These are phyloP conservation scores for Dromas ardeola DNA, from an alignment of 2,113 vertebrate genomes.

Conservation along the genomic window DNA sequence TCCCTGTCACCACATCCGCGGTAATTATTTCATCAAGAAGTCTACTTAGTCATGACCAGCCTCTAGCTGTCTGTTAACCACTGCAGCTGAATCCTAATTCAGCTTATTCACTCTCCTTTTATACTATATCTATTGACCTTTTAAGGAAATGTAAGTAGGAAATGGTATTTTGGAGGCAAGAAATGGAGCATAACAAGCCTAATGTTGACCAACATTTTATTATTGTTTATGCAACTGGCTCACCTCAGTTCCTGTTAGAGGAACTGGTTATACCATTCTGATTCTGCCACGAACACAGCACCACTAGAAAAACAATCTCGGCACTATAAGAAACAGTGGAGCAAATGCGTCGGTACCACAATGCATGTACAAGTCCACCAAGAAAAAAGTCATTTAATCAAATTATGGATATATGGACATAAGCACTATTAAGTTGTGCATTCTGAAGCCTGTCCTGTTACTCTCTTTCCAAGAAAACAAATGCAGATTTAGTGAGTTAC, in stretches of 20 bases:
- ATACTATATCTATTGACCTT: neutral
- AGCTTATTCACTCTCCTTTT: neutral
- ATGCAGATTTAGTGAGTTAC: neutral
- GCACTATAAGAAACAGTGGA: neutral
- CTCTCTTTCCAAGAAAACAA: neutral
- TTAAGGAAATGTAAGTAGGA: neutral
- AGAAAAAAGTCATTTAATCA: neutral
- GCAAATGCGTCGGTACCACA: neutral
- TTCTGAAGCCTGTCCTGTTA: neutral
- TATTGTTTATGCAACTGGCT: neutral
- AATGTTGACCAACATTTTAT: neutral
- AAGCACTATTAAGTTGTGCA: neutral
- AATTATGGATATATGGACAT: neutral
- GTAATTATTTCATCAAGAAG: neutral
- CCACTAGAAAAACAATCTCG: neutral
- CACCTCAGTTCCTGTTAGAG: neutral
- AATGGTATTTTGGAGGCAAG: neutral
- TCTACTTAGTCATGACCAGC: fast-evolving
- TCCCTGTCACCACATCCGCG: neutral
- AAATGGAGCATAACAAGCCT: neutral
- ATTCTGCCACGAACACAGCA: neutral
- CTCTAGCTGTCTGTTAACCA: neutral
- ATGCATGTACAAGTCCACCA: neutral
- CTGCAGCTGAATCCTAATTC: neutral
- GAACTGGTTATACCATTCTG: neutral